phyloP scores from a whole-genome alignment of 2,888 invertebrate genomes.

The Agrotis exclamationis region DNA sequence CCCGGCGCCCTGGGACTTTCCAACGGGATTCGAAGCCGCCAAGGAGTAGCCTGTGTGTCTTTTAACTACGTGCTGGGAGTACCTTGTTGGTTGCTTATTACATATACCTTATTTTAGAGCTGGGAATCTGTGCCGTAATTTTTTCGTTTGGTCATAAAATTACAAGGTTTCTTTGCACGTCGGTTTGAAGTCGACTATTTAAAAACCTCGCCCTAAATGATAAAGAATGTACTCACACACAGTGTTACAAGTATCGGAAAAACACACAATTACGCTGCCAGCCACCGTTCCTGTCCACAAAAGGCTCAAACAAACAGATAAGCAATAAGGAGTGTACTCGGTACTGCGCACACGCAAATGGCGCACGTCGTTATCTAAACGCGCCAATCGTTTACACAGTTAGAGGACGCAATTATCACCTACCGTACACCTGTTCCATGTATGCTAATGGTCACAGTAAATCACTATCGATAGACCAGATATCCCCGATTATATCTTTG shows the following conservation, averaged over 20 bases:
- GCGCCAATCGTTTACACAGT: conserved; percentile 76
- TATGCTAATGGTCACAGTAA: conserved; percentile 74
- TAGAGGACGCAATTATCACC: conserved; percentile 81
- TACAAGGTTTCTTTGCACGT: conserved; percentile 27
- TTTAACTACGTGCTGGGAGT: conserved; percentile 35
- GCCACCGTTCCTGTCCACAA: conserved; percentile 57
- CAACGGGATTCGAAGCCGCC: conserved; percentile 70
- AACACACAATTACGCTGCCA: conserved; percentile 55
- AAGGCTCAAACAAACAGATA: conserved; percentile 66
- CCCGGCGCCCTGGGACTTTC: conserved; percentile 69
- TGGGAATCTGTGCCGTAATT: neutral
- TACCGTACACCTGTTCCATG: conserved; percentile 76
- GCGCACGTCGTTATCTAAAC: conserved; percentile 81
- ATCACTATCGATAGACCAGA: conserved; percentile 65
- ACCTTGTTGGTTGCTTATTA: conserved; percentile 3
- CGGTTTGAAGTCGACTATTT: neutral
- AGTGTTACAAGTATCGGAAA: conserved; percentile 57
- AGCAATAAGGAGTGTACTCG: conserved; percentile 65
- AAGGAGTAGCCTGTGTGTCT: conserved; percentile 48
- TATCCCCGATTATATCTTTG: conserved; percentile 57
- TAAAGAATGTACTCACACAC: conserved; percentile 31
- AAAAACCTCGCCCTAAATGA: conserved; percentile 50
- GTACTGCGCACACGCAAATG: conserved; percentile 74
- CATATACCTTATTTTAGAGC: neutral
- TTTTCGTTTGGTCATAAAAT: neutral